These are phyloP conservation scores for Camponotus floridanus DNA, from an alignment of 1,140 invertebrate genomes.

Conservation along the genomic window DNA sequence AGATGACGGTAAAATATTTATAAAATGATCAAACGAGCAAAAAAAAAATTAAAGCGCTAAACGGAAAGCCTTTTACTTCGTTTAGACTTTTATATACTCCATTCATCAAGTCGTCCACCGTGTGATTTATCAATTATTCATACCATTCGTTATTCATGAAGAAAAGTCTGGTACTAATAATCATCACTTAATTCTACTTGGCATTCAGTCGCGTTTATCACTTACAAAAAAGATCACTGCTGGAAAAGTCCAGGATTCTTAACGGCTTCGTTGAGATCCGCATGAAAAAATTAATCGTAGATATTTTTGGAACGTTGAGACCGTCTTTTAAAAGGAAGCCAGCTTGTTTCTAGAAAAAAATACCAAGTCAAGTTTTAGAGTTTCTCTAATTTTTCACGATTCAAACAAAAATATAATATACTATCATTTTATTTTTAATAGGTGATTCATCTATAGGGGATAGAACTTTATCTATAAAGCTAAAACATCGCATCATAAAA, in stretches of 20 bases:
- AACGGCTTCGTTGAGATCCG: neutral
- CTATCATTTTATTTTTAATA: neutral
- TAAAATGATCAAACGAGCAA: conserved; percentile 1
- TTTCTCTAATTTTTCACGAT: neutral
- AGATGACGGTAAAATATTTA: conserved; percentile 14
- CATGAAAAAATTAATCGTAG: neutral
- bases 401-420: neutral
- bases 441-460: too few relatives aligned
- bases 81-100: conserved; percentile 47
- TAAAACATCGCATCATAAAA: neutral
- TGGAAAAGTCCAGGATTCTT: conserved; percentile 4
- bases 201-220: conserved; percentile 30
- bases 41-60: neutral
- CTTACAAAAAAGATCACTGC: conserved; percentile 26
- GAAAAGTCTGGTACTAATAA: conserved; percentile 38
- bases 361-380: neutral
- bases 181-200: conserved; percentile 56
- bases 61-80: conserved; percentile 7
- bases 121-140: conserved; percentile 58
- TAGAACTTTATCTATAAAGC: too few relatives aligned
- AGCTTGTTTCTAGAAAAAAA: neutral
- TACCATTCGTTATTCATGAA: conserved; percentile 54
- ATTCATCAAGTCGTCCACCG: conserved; percentile 24
- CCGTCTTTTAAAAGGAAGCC: neutral
- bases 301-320: neutral